These are phyloP conservation scores for Gopherus evgoodei DNA, from an alignment of 2,113 vertebrate genomes.

Conservation along the genomic window DNA sequence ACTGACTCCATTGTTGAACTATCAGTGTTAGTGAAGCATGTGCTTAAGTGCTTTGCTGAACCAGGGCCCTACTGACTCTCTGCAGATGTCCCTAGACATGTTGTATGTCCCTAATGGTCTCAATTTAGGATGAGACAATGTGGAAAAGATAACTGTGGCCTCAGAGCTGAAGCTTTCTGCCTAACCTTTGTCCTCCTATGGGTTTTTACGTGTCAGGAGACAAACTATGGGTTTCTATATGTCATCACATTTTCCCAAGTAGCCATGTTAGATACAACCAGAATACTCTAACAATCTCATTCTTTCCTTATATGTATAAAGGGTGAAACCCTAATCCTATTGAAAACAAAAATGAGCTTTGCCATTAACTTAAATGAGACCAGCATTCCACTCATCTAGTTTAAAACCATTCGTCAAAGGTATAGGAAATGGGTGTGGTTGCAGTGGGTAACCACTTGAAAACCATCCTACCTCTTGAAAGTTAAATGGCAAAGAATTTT, in stretches of 20 bases:
- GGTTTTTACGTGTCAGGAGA: background rate
- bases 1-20: background rate
- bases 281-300: background rate
- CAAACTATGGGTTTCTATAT: background rate
- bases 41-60: background rate
- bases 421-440: too few relatives aligned
- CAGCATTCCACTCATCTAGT: background rate
- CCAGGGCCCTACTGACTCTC: background rate
- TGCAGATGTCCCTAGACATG: background rate
- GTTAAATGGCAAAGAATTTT: background rate
- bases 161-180: background rate
- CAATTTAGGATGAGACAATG: background rate
- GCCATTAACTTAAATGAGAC: background rate
- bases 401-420: background rate
- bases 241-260: background rate
- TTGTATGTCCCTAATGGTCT: too few relatives aligned
- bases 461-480: background rate
- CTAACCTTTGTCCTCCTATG: background rate
- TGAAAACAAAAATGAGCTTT: background rate
- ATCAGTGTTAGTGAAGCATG: background rate
- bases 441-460: background rate
- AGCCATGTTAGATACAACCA: background rate
- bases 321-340: background rate
- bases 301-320: background rate
- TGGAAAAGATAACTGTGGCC: background rate